Conservation (phyloP, 2,888 invertebrate species). For the Polyommatus icarus region DNA sequence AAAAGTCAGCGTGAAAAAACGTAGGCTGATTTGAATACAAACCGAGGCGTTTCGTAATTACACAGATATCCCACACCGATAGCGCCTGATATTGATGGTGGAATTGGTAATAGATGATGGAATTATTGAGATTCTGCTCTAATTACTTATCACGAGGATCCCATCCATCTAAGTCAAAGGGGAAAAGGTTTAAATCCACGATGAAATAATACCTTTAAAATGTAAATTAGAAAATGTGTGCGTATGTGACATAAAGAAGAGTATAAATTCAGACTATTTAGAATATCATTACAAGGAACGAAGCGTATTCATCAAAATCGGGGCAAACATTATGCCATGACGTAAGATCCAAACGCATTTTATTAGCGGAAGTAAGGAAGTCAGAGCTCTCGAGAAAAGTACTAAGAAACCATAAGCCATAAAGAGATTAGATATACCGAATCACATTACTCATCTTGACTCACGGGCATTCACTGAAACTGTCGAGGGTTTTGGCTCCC, state of each 20-base stretch:
- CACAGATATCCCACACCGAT: background rate
- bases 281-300: too few relatives aligned
- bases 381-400: background rate
- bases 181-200: background rate
- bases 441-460: slow-evolving; percentile 11
- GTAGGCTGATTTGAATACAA: slow-evolving; percentile 13
- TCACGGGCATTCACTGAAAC: slow-evolving; percentile 22
- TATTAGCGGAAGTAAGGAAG: background rate
- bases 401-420: background rate
- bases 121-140: background rate
- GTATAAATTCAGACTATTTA: too few relatives aligned
- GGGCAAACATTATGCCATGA: background rate
- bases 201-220: background rate
- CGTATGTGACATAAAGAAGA: too few relatives aligned
- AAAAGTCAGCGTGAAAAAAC: background rate
- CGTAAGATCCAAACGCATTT: background rate
- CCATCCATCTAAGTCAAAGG: background rate
- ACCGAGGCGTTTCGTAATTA: background rate
- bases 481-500: slow-evolving; percentile 25
- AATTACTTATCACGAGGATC: background rate
- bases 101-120: slow-evolving; percentile 2
- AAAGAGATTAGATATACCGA: slow-evolving; percentile 9
- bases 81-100: background rate
- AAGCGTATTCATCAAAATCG: too few relatives aligned
- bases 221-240: background rate